Evolutionary conservation across 2,888 invertebrate genomes (phyloP), one percentile per base, ranked within the genome.

Genomic region (Agelastica alni): DNA sequence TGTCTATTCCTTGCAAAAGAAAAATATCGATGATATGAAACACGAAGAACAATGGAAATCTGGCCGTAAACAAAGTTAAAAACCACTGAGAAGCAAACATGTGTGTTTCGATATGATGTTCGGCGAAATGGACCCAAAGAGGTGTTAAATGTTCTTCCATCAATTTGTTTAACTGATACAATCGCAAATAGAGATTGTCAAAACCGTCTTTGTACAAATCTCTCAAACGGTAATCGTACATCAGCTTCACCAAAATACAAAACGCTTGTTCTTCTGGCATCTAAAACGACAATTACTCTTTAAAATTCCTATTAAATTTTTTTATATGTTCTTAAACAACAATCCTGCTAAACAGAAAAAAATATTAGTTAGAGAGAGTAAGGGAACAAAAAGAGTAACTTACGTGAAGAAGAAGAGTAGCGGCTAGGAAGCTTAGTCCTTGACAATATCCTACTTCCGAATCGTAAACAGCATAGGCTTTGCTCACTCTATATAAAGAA

Each of bases 61-160:
- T 89, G 22, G 99, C 98, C 1, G 99, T 99, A 80, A 96, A 99
- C n/a, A 99, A 83, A 0, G 99, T 99, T 47, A 99, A 86, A 81
- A 99, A 98, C 99, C 99, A 99, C 79, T 99, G 99, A 3, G 95
- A 96, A 14, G 98, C 98, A 76, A 94, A 99, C 97, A 97, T 98
- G 79, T 99, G 98, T 18, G 94, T 91, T 78, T 99, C 98, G 42
- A 99, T 88, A 60, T 80, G 80, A 82, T 88, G 84, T 78, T 87
- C 88, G 65, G 82, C 83, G 77, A 93, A 93, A 73, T 94, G 93
- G 54, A 86, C 86, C 71, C 88, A 87, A 51, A 94, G 76, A 57
- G 91, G 89, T 1, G 86, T 86, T 60, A 93, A 75, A 77, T 93
- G 92, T 77, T 95, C 92, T 85, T 93, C 91, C 83, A 96, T 91